These are phyloP conservation scores for Parnassius mnemosyne DNA, from an alignment of 2,888 invertebrate genomes.

Conservation along the genomic window DNA sequence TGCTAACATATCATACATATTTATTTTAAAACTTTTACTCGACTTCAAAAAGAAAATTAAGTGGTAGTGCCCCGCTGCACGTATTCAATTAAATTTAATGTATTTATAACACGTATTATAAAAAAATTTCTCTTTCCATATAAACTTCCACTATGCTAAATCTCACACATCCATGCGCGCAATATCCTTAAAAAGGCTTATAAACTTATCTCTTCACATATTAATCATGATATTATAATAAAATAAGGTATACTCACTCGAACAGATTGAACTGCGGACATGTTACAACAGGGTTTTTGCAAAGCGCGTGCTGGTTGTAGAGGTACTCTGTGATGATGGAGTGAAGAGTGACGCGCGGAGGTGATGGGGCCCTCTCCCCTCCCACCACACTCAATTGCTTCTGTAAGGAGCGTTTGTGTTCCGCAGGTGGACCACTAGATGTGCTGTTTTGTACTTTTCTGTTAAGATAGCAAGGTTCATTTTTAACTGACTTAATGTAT, in stretches of 20 bases:
- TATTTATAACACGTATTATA: no score
- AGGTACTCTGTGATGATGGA: constrained; percentile 98
- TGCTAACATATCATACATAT: no score
- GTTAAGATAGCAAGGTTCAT: constrained; percentile 7
- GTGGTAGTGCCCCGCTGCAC: no score
- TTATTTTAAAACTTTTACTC: no score
- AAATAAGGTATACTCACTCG: constrained; percentile 79
- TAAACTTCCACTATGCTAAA: no score
- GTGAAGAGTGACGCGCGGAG: constrained; percentile 85
- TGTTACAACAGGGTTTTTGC: constrained; percentile 98
- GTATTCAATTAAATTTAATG: no score
- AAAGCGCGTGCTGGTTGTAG: constrained; percentile 98
- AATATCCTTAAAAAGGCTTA: no score
- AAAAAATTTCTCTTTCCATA: no score
- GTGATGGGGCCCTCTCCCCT: constrained; percentile 58
- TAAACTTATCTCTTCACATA: no score
- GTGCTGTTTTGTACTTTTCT: constrained; percentile 56
- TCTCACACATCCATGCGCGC: no score
- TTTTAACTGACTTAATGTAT: not conserved
- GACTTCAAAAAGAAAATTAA: no score
- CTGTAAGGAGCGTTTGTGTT: constrained; percentile 73
- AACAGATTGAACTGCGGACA: constrained; percentile 98
- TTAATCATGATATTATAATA: not conserved
- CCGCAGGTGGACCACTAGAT: constrained; percentile 32
- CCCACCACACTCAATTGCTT: constrained; percentile 65